phyloP scores from a whole-genome alignment of 2,797 vertebrate species.

The Streptopelia turtur region DNA sequence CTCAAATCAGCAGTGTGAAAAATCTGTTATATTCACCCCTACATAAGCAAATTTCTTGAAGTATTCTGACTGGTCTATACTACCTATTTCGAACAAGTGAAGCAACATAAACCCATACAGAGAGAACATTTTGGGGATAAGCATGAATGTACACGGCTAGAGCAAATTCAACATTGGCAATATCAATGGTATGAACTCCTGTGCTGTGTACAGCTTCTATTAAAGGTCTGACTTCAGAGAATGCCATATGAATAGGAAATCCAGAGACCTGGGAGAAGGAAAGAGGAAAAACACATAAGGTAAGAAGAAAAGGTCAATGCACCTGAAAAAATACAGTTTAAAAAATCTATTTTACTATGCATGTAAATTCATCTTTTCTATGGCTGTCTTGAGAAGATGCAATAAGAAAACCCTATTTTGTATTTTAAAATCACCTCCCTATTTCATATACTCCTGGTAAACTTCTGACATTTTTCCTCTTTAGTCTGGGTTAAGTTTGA shows the following conservation, averaged over 20 bases:
- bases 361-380: not conserved
- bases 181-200: slow-evolving; percentile 88
- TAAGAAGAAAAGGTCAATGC: not conserved
- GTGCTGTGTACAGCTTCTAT: slow-evolving; percentile 93
- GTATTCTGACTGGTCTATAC: not conserved
- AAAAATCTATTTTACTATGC: not conserved
- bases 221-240: slow-evolving; percentile 89
- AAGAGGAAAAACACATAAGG: not conserved
- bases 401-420: not conserved
- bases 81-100: slow-evolving; percentile 85
- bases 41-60: not conserved
- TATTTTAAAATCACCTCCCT: not conserved
- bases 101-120: slow-evolving; percentile 95
- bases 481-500: not conserved
- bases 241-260: slow-evolving; percentile 93
- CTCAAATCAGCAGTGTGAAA: not conserved
- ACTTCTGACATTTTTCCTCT: not conserved
- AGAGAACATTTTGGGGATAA: slow-evolving; percentile 91
- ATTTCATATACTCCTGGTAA: not conserved
- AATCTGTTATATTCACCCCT: not conserved
- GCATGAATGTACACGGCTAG: slow-evolving; percentile 93
- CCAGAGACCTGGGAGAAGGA: slow-evolving; percentile 86
- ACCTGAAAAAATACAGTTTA: not conserved
- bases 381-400: not conserved
- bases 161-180: slow-evolving; percentile 90